Base-by-base conservation (phyloP, 2,797 vertebrate genomes). In the Erethizon dorsatum region DNA sequence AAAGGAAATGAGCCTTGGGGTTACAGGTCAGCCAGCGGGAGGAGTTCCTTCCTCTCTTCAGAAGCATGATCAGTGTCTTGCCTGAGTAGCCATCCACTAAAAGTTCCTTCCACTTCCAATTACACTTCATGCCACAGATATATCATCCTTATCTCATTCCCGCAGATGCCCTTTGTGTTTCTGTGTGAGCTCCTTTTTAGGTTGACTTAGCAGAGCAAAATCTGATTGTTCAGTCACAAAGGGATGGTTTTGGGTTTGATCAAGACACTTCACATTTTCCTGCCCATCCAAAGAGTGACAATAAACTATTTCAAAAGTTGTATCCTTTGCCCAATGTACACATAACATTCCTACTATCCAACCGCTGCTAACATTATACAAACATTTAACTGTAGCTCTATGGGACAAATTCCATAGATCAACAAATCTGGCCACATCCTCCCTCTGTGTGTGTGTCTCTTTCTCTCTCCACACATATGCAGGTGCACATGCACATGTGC, bases 141-240 rank as follows among this genome's bases (percentile, higher is more conserved):
- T n/a, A 67, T 98, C 98, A 98, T 98, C 98, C 98, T 98, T 98
- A 98, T 98, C 98, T 98, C 97, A 99, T 99, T 99, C 97, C 98
- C 98, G 98, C 95, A 98, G 94, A 97, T 89, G 84, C 89, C 96
- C 97, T 98, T 96, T 98, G 98, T 98, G 98, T 98, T 99, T 99
- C 99, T 99, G 98, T 99, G 98, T 99, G 99, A 99, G 98, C 99
- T 99, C 98, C 98, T 99, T 99, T 99, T 99, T 99, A 99, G 99
- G 99, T 99, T 99, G 98, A 98, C 98, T 98, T 99, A 98, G 98
- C 98, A 99, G 99, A 99, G 99, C 98, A 99, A 99, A 99, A 99
- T 99, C 75, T 79, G 65, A n/a, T 31, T 90, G 10, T 77, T 95
- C 52, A 56, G 17, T 83, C 47, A 84, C 61, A 95, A 85, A 96